Conservation (phyloP, 2,888 invertebrate genomes). For the Sphaeridia pumilis region DNA sequence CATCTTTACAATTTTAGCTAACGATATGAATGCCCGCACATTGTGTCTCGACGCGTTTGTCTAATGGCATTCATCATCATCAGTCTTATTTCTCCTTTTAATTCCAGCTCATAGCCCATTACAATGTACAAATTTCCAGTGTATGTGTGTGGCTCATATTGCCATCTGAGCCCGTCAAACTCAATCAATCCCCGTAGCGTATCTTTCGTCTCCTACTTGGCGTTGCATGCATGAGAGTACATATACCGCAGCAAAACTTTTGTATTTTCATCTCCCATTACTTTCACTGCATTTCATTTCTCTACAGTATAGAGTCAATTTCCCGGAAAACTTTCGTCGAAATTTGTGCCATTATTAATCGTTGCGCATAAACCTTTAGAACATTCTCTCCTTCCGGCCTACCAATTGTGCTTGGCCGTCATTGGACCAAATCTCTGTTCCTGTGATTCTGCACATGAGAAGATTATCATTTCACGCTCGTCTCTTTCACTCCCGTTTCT, state of each 20-base stretch:
- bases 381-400: background rate
- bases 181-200: no score
- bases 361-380: background rate
- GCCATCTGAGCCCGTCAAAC: no score
- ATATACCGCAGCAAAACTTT: no score
- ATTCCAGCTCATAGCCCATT: background rate
- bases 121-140: background rate
- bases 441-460: background rate
- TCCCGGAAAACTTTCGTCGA: background rate
- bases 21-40: no score
- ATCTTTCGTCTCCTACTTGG: no score
- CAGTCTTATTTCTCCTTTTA: background rate
- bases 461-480: background rate
- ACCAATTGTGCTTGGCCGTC: no score
- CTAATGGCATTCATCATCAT: no score
- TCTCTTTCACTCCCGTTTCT: background rate
- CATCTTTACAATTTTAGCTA: background rate
- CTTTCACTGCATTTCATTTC: background rate
- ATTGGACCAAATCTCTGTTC: no score
- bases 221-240: no score
- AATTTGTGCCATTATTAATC: background rate
- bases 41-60: no score
- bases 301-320: background rate
- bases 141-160: no score
- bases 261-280: background rate